Evolutionary conservation across 2,113 vertebrate species (phyloP).

Genomic region (Lepidothrix coronata): DNA sequence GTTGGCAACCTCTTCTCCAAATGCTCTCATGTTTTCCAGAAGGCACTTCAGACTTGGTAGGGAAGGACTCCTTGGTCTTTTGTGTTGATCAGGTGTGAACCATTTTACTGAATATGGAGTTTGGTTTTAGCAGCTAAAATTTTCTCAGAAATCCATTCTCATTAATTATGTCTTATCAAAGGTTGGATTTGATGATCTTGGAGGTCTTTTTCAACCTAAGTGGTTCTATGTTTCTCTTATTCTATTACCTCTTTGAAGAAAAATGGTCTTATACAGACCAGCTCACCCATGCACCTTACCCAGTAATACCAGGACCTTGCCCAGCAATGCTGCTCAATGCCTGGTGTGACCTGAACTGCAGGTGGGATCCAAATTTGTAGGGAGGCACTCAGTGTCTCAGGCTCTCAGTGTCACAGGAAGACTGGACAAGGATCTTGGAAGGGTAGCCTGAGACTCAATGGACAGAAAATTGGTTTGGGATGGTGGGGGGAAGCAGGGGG

Average conservation of each 20-base stretch:
- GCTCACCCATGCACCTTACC: background rate
- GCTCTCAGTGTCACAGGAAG: background rate
- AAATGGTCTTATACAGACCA: background rate
- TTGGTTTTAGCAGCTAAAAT: background rate
- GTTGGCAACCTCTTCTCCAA: background rate
- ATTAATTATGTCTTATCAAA: background rate
- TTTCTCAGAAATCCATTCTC: background rate
- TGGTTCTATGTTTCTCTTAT: background rate
- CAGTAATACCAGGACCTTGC: background rate
- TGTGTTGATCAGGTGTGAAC: background rate
- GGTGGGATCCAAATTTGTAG: background rate
- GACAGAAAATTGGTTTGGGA: background rate
- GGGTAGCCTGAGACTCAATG: background rate
- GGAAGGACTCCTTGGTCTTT: background rate
- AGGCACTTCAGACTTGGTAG: background rate
- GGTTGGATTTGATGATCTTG: background rate
- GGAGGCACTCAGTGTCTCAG: background rate
- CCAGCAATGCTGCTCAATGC: background rate
- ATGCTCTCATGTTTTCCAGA: background rate
- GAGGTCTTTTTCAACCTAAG: background rate
- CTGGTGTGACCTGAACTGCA: background rate
- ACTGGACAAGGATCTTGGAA: background rate
- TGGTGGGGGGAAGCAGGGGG: fast-evolving
- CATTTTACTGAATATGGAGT: background rate
- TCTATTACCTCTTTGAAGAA: background rate